These are phyloP conservation scores for Zele albiditarsus DNA, from an alignment of 2,888 invertebrate species.

Conservation along the genomic window DNA sequence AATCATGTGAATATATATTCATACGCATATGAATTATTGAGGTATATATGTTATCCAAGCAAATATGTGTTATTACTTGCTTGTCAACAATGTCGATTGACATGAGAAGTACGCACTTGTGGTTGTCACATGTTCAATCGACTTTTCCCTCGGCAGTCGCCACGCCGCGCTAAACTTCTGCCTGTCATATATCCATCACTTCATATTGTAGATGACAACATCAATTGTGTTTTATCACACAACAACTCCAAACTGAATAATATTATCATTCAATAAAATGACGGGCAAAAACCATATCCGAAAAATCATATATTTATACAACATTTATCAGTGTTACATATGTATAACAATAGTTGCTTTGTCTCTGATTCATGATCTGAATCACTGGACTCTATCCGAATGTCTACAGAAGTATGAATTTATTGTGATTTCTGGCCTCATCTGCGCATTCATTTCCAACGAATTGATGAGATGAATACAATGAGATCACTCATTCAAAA, in stretches of 20 bases:
- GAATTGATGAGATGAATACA: conserved; percentile 64
- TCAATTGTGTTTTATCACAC: neutral
- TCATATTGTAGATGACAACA: neutral
- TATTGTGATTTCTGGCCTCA: conserved; percentile 22
- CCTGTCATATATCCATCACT: neutral
- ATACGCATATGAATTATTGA: neutral
- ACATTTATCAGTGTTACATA: no score
- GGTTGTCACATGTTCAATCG: conserved; percentile 53
- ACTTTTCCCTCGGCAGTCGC: neutral
- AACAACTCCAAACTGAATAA: neutral
- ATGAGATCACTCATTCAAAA: conserved; percentile 47
- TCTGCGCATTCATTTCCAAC: conserved; percentile 56
- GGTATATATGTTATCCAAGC: neutral
- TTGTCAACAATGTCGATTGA: conserved; percentile 58
- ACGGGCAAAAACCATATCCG: neutral
- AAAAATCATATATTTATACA: neutral
- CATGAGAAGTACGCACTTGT: conserved; percentile 67
- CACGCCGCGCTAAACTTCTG: neutral
- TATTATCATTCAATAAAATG: conserved; percentile 24
- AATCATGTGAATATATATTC: neutral
- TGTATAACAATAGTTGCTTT: no score
- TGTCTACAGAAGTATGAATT: conserved; percentile 49
- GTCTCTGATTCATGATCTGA: no score
- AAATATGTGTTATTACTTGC: conserved; percentile 11
- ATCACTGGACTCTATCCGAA: conserved; percentile 54